Evolutionary conservation across 2,888 invertebrate species (phyloP), one percentile per base, ranked within the genome.

Genomic region (Aricia artaxerxes): DNA sequence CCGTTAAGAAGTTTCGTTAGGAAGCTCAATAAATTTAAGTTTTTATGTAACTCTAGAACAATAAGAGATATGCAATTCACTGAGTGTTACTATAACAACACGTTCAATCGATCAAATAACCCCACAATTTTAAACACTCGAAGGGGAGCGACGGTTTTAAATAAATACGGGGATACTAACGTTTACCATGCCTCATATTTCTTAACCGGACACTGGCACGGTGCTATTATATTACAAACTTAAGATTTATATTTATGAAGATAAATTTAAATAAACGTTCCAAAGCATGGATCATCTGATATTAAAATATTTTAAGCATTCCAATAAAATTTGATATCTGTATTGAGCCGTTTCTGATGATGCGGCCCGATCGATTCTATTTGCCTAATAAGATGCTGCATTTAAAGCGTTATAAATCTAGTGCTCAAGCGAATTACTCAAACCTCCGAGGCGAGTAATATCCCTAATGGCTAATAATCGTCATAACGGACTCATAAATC

Each of bases 171-270:
- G 69, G 69, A 69, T 69, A 69, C 31, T 69, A 69, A 35, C 35
- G 13, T 69, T 69, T 69, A 69, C 69, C 69, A 16, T 69, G 35
- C 35, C 69, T 69, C 69, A 69, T 69, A 69, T 69, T 69, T 69
- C 69, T 69, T 16, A 69, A 69, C 69, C 69, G 69, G 69, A 69
- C 69, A 69, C 69, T 69, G 35, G 35, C 35, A 38, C 35, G 13
- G 7, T n/a, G 44, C 40, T 73, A 73, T 73, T 73, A 73, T 44
- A 73, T 73, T 73, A 73, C 73, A n/a, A 16, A 44, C n/a, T 44
- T 24, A 73, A 73, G 73, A 73, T 73, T 73, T 73, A 73, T 73
- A 73, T 73, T 73, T 73, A 73, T 44, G 69, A 38, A 5, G 1
- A 5, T 35, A 44, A 44, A 44, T 73, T n/a, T 9, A 73, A 73